Base-by-base conservation (phyloP, 2,113 vertebrate genomes). In the Mesembrinibis cayennensis region DNA sequence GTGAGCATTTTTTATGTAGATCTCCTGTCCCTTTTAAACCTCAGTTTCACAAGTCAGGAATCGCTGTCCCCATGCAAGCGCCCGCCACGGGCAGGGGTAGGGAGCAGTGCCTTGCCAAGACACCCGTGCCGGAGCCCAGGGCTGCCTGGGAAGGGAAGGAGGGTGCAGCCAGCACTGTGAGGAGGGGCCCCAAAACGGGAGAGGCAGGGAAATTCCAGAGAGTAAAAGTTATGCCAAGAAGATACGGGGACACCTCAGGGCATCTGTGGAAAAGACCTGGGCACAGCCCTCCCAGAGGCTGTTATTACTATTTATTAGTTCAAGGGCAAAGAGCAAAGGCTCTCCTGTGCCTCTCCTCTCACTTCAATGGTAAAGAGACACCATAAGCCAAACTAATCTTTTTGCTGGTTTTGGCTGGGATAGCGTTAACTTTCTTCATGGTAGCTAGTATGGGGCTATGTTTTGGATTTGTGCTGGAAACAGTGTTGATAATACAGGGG, bases 101-200 rank as follows among this genome's bases (percentile, higher is more conserved):
- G 63, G 58, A 80, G 66, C 34, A 56, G 49, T 7, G 4, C 53
- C 44, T 62, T 42, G 62, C 56, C 53, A 21, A 52, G 67, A 22
- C 40, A 25, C 34, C 56, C 7, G 0, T 19, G 7, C 29, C 1
- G 11, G 38, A 44, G 12, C 70, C 74, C 0, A 1, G 52, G 56
- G 62, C 71, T 91, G 61, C 52, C 42, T 32, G 34, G 18, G 45
- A 47, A 49, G 13, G 16, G 45, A 47, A 52, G 13, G 16, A 79
- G 36, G 25, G 22, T 79, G 62, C 61, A 62, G 61, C 55, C 34
- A n/a, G 40, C 0, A 2, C 52, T 3, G 11, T 4, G 1, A 76
- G 72, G 59, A 93, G 63, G 25, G 30, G 27, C 30, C 18, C 19
- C 0, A 0, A 49, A 77, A 71, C 4, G 34, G 61, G 72, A 87